Percentiles rank a stretch among this genome's conserved stretches.
phyloP scores from a whole-genome alignment of 2,888 invertebrate species.

The Gortyna flavago region DNA sequence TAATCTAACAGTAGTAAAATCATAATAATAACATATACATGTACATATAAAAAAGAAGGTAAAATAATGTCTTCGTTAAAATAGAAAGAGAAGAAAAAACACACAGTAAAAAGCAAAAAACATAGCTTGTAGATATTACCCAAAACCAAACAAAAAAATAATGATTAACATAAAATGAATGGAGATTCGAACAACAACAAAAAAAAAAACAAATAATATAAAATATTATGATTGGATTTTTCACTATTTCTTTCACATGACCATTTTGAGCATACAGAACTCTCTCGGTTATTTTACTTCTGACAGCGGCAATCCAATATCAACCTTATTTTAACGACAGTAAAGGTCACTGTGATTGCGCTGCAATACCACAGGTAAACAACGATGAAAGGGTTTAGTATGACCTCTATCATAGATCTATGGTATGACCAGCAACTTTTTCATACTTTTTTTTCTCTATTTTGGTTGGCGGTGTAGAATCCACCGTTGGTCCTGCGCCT shows the following conservation, averaged over 20 bases:
- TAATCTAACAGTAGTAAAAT: too few relatives aligned
- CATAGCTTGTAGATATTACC: conserved; percentile 2
- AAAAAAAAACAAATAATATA: conserved; percentile 13
- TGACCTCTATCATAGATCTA: background rate
- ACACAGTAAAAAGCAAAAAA: background rate
- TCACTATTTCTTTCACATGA: conserved; percentile 2
- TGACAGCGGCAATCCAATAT: background rate
- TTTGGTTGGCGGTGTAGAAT: background rate
- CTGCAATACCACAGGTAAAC: background rate
- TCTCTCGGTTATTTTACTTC: background rate
- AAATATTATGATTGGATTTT: conserved; percentile 8
- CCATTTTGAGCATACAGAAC: background rate
- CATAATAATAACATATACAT: background rate
- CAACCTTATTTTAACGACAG: background rate
- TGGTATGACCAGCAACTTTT: too few relatives aligned
- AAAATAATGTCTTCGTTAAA: background rate
- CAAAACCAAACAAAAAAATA: conserved; percentile 35
- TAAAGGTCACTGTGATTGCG: background rate
- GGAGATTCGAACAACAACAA: conserved; percentile 23
- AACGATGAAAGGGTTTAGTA: background rate
- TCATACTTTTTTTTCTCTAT: too few relatives aligned
- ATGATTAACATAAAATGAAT: conserved; percentile 42
- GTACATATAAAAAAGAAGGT: background rate
- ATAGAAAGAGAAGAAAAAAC: background rate
- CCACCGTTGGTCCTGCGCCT: background rate